Conservation (phyloP, 2,113 vertebrate species). For the Mastomys natalensis region DNA sequence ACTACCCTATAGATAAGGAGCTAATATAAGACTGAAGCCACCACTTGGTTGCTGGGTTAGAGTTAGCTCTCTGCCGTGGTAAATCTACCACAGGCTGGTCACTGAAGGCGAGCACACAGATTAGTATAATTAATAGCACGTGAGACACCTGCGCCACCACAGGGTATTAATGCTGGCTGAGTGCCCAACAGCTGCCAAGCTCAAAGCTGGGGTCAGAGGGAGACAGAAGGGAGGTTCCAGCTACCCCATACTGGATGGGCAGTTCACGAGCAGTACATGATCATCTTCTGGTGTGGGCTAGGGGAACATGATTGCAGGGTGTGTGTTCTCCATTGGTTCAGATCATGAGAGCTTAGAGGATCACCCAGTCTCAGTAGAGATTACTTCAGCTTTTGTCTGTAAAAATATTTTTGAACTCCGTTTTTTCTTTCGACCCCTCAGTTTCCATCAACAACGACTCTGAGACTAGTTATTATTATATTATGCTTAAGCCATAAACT, state of each 20-base stretch:
- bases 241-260: not conserved
- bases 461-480: too few species aligned
- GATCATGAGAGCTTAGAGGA: not conserved
- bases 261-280: not conserved
- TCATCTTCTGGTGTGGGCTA: not conserved
- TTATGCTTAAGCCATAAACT: too few species aligned
- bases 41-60: not conserved
- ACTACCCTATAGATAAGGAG: not conserved
- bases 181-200: not conserved
- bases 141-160: not conserved
- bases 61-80: not conserved
- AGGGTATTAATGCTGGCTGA: not conserved
- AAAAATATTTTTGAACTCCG: too few species aligned
- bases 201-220: not conserved
- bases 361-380: not conserved
- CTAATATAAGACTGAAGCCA: not conserved
- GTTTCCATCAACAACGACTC: too few species aligned
- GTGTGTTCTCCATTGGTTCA: not conserved
- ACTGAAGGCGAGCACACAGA: not conserved
- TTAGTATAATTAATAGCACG: not conserved
- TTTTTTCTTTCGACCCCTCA: too few species aligned
- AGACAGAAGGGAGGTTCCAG: not conserved
- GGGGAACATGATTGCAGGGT: not conserved
- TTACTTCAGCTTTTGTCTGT: not conserved
- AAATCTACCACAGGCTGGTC: too few species aligned